phyloP scores from a whole-genome alignment of 2,113 vertebrate genomes.

The Oxyruncus cristatus region DNA sequence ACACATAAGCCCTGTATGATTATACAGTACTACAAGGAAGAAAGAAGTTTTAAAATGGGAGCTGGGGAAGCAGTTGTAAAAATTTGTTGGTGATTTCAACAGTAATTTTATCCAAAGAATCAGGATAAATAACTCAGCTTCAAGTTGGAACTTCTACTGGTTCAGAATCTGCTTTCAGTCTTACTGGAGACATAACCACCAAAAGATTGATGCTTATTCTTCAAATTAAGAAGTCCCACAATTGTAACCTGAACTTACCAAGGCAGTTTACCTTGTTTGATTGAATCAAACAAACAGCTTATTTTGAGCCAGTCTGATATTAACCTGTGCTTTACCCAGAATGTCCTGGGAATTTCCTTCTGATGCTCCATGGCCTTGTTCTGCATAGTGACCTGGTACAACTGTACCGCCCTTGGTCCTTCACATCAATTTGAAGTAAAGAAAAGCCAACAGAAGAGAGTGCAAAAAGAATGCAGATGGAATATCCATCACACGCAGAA shows the following conservation, averaged over 20 bases:
- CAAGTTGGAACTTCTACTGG: background rate
- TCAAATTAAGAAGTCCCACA: background rate
- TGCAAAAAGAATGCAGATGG: background rate
- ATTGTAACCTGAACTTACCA: background rate
- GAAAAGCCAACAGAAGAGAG: background rate
- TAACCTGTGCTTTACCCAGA: background rate
- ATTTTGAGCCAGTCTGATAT: background rate
- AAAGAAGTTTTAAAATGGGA: background rate
- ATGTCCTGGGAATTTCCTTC: background rate
- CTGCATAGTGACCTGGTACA: background rate
- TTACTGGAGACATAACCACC: background rate
- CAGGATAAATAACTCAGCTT: background rate
- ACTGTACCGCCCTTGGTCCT: background rate
- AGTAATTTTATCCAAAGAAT: background rate
- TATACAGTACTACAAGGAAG: background rate
- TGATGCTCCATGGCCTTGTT: background rate
- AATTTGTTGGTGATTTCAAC: background rate
- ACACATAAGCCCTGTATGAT: background rate
- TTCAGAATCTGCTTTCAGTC: background rate
- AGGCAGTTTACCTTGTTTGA: background rate
- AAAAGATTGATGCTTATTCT: background rate
- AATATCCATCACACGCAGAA: background rate
- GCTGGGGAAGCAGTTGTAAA: background rate
- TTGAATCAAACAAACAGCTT: background rate
- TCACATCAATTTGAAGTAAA: background rate